Evolutionary conservation across 2,113 vertebrate genomes (phyloP).

Genomic region (Physeter macrocephalus): DNA sequence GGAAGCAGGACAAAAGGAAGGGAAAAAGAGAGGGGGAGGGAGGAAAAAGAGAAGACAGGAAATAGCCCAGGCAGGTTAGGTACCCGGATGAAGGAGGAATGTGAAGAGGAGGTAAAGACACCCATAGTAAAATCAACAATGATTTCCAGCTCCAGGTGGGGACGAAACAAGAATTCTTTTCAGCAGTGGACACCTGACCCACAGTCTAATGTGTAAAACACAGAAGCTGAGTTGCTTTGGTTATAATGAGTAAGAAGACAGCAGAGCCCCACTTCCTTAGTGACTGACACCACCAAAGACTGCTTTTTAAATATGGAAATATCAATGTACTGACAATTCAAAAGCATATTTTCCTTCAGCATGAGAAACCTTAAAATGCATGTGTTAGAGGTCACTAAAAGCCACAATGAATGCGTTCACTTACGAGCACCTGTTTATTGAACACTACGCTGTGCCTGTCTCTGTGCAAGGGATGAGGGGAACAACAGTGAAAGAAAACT

Average conservation of each 20-base stretch:
- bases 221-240: background rate
- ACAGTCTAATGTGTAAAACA: background rate
- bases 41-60: background rate
- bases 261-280: background rate
- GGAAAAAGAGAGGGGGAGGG: background rate
- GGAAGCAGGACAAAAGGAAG: background rate
- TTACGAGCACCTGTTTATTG: background rate
- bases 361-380: background rate
- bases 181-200: background rate
- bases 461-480: background rate
- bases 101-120: background rate
- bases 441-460: accelerated
- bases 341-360: background rate
- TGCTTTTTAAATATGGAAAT: background rate
- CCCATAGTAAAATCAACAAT: background rate
- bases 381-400: background rate
- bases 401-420: background rate
- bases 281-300: background rate
- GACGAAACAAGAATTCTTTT: background rate
- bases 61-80: background rate
- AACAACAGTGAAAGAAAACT: background rate
- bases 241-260: background rate
- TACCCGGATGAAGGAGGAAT: background rate
- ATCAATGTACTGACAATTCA: background rate
- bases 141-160: background rate